These are phyloP conservation scores for Phalacrocorax pelagicus DNA, from an alignment of 2,113 vertebrate species.

Conservation along the genomic window DNA sequence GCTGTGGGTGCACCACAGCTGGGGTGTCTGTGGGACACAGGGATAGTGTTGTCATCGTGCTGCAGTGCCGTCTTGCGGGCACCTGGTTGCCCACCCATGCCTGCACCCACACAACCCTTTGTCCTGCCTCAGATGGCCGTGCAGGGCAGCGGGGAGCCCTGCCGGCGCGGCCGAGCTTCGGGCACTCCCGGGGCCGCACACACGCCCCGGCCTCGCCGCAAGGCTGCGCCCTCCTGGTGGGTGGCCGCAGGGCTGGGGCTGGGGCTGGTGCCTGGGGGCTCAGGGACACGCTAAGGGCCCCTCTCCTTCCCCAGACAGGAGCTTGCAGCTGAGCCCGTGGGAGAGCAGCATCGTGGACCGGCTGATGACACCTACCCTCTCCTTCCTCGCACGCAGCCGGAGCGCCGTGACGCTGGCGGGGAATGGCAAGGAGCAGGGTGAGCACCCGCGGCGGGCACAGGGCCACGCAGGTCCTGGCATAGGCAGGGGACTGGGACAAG, in stretches of 20 bases:
- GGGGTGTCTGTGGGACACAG: not conserved
- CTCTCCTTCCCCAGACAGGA: constrained; percentile 79
- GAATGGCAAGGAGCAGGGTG: constrained; percentile 87
- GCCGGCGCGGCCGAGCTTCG: accelerated
- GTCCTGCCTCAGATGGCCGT: accelerated
- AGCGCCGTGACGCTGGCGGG: constrained; percentile 90
- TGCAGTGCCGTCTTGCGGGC: accelerated
- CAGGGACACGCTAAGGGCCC: accelerated
- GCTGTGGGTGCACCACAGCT: accelerated
- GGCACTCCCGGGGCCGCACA: not conserved
- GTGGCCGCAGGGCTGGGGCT: accelerated
- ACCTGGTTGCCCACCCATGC: accelerated
- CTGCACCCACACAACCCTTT: accelerated
- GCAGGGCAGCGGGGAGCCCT: not conserved
- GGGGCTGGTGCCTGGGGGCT: not conserved
- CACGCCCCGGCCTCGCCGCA: not conserved
- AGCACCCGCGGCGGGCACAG: not conserved
- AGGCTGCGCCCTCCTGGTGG: accelerated
- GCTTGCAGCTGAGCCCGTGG: constrained; percentile 88
- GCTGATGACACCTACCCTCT: constrained; percentile 95
- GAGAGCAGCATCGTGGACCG: constrained; percentile 98
- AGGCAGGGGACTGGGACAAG: not conserved
- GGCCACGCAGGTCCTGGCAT: accelerated
- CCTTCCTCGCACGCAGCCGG: constrained; percentile 94
- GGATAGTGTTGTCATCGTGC: not conserved